Conservation (phyloP, 1,140 invertebrate species). For the Drosophila pandora region DNA sequence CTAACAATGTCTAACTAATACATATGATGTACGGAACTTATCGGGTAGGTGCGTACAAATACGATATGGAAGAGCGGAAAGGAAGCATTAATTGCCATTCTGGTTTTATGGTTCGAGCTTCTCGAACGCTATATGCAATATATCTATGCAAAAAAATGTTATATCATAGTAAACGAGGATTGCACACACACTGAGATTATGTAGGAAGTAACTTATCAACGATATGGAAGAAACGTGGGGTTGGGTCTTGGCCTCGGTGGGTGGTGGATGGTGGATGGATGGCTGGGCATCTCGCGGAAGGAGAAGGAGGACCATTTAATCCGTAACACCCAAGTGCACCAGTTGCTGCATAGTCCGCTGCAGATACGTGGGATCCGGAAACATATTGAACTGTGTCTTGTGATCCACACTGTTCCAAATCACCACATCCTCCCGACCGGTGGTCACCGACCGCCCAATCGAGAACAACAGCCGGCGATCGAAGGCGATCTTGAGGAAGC, state of each 20-base stretch:
- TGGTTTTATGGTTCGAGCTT: slow-evolving; percentile 75
- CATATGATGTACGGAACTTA: slow-evolving; percentile 29
- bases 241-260: not conserved
- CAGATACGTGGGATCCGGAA: slow-evolving; percentile 90
- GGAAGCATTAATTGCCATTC: slow-evolving; percentile 47
- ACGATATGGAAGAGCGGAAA: slow-evolving; percentile 43
- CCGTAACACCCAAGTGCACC: slow-evolving; percentile 88
- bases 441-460: slow-evolving; percentile 93
- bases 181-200: slow-evolving; percentile 81
- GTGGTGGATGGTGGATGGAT: slow-evolving; percentile 7
- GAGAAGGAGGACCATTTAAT: slow-evolving; percentile 58
- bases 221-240: slow-evolving; percentile 23
- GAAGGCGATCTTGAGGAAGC: slow-evolving; percentile 92
- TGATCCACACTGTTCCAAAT: slow-evolving; percentile 97
- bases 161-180: slow-evolving; percentile 62
- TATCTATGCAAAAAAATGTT: slow-evolving; percentile 34
- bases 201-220: slow-evolving; percentile 43
- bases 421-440: slow-evolving; percentile 94
- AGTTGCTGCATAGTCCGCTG: slow-evolving; percentile 90
- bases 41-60: slow-evolving; percentile 21
- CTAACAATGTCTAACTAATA: slow-evolving; percentile 19
- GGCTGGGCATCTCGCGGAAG: not conserved
- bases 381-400: slow-evolving; percentile 93
- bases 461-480: slow-evolving; percentile 93
- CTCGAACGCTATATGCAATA: slow-evolving; percentile 69